phyloP scores from a whole-genome alignment of 2,888 invertebrate genomes.

The Eilema sororculum region DNA sequence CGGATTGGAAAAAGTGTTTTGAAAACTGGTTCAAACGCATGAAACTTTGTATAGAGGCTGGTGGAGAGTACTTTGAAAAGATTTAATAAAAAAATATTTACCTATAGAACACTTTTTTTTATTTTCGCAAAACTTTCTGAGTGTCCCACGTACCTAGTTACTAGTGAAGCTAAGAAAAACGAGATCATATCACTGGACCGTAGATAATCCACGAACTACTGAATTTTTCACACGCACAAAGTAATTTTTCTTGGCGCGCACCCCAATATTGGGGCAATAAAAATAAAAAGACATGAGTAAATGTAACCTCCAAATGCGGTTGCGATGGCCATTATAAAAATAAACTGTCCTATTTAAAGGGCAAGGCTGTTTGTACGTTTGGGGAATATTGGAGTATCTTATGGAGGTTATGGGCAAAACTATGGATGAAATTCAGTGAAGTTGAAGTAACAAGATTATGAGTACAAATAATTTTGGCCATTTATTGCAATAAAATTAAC shows the following conservation, averaged over 20 bases:
- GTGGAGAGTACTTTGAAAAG: too few relatives aligned
- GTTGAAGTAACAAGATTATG: background rate
- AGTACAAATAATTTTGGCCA: background rate
- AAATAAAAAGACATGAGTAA: constrained; percentile 79
- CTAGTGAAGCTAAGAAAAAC: constrained; percentile 15
- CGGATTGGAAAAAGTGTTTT: too few relatives aligned
- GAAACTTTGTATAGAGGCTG: too few relatives aligned
- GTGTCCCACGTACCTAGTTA: too few relatives aligned
- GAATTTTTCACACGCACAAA: constrained; percentile 67
- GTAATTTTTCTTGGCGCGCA: constrained; percentile 55
- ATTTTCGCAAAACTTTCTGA: too few relatives aligned
- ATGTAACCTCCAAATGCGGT: constrained; percentile 77
- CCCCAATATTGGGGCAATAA: constrained; percentile 73
- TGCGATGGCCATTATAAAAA: constrained; percentile 64
- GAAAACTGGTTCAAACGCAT: too few relatives aligned
- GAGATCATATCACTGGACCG: constrained; percentile 21
- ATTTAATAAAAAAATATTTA: too few relatives aligned
- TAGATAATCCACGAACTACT: constrained; percentile 34
- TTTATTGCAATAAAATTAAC: background rate
- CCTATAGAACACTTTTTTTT: too few relatives aligned
- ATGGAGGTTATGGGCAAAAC: constrained; percentile 12
- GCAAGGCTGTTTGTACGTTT: constrained; percentile 63
- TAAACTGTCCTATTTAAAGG: constrained; percentile 83
- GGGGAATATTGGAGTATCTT: constrained; percentile 18
- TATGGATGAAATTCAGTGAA: background rate